Percentiles rank a stretch among this genome's conserved stretches.
Conservation (phyloP, 1,140 invertebrate genomes). For the Drosophila murphyi region DNA sequence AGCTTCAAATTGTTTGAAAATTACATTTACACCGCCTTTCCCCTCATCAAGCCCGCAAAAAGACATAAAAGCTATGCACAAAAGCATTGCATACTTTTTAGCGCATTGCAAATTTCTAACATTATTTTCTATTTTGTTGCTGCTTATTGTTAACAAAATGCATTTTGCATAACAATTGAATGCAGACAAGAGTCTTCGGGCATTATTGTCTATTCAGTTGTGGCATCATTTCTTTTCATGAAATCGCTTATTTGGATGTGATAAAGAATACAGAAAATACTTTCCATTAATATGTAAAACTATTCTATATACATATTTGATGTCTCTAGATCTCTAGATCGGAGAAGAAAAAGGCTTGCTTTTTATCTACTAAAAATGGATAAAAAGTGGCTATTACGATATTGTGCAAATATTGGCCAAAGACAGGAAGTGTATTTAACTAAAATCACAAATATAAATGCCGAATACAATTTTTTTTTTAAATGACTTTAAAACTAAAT, state of each 20-base stretch:
- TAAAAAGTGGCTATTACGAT: no score
- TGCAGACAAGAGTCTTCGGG: neutral
- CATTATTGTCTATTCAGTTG: neutral
- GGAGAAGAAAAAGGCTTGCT: no score
- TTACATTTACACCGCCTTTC: constrained; percentile 32
- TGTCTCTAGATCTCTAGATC: neutral
- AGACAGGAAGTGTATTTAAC: no score
- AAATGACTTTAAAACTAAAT: no score
- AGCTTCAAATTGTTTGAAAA: constrained; percentile 69
- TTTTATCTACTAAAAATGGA: no score
- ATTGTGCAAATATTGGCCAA: no score
- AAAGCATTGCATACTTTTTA: constrained; percentile 17
- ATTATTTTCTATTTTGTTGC: neutral
- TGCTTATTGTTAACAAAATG: neutral
- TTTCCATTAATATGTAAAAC: neutral
- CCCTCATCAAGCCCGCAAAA: neutral
- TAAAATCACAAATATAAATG: no score
- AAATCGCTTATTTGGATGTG: neutral
- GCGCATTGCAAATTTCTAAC: neutral
- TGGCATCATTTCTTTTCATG: neutral
- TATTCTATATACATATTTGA: neutral
- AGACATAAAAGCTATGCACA: neutral
- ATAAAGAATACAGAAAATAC: neutral
- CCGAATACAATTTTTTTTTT: no score
- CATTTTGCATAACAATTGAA: constrained; percentile 3